Evolutionary conservation across 1,140 invertebrate genomes (phyloP).

Genomic region (Neelides sp.): DNA sequence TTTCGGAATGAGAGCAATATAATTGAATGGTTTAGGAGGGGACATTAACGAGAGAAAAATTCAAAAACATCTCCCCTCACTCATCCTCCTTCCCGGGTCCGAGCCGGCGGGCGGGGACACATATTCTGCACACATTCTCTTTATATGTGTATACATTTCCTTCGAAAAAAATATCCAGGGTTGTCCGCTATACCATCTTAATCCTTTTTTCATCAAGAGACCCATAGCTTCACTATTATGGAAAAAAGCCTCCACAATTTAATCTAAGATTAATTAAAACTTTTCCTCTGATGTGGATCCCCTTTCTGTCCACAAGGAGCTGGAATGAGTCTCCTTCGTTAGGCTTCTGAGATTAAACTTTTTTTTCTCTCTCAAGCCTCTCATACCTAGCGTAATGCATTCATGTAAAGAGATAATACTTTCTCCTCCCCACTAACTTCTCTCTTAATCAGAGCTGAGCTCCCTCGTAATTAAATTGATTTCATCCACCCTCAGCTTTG

Average conservation of each 20-base stretch:
- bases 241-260: slow-evolving; percentile 27
- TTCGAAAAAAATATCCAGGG: too few species aligned
- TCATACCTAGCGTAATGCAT: too few species aligned
- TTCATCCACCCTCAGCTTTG: slow-evolving; percentile 16
- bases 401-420: not conserved
- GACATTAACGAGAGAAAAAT: slow-evolving; percentile 25
- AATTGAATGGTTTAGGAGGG: slow-evolving; percentile 18
- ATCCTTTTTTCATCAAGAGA: slow-evolving; percentile 26
- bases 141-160: too few species aligned
- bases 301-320: too few species aligned
- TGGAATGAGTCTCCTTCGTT: slow-evolving; percentile 12
- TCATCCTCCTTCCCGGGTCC: too few species aligned
- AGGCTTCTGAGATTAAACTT: slow-evolving; percentile 30
- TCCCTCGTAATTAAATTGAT: slow-evolving; percentile 22
- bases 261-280: slow-evolving; percentile 29
- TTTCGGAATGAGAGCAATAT: slow-evolving; percentile 19
- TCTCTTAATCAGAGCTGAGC: slow-evolving; percentile 12
- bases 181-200: slow-evolving; percentile 12
- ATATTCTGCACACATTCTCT: too few species aligned
- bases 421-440: not conserved
- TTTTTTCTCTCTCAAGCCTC: slow-evolving; percentile 16
- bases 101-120: too few species aligned
- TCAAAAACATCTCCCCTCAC: slow-evolving; percentile 19
- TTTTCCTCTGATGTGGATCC: too few species aligned
- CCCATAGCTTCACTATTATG: slow-evolving; percentile 12